Evolutionary conservation across 2,888 invertebrate species (phyloP).

Genomic region (Melanostoma mellinum): DNA sequence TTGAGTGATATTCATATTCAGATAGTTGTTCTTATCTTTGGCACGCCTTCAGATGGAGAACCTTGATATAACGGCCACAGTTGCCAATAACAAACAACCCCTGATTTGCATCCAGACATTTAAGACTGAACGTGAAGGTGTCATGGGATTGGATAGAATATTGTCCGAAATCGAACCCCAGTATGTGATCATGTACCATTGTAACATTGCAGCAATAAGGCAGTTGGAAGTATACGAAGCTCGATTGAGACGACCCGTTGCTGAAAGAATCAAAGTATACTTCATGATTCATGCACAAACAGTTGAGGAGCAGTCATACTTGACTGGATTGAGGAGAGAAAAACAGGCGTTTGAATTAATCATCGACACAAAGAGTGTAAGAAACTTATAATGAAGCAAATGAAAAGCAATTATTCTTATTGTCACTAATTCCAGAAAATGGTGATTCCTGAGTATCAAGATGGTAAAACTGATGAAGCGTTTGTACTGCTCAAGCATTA

Average conservation of each 20-base stretch:
- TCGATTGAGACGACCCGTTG: constrained; percentile 82
- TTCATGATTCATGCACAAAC: constrained; percentile 95
- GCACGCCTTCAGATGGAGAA: constrained; percentile 84
- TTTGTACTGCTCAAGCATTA: constrained; percentile 79
- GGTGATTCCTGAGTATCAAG: constrained; percentile 94
- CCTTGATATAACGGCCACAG: constrained; percentile 86
- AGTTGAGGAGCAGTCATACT: constrained; percentile 97
- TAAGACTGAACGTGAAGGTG: constrained; percentile 87
- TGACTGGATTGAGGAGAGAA: constrained; percentile 94
- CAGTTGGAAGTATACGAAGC: constrained; percentile 94
- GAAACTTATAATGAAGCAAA: constrained; percentile 72
- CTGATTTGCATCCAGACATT: constrained; percentile 90
- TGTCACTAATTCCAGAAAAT: constrained; percentile 85
- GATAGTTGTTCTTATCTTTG: constrained; percentile 1
- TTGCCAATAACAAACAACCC: constrained; percentile 84
- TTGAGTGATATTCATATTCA: not conserved
- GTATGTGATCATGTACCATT: constrained; percentile 94
- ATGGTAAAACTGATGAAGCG: constrained; percentile 89
- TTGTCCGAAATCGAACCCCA: constrained; percentile 88
- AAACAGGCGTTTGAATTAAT: constrained; percentile 96
- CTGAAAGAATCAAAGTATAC: constrained; percentile 88
- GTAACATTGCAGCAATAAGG: constrained; percentile 92
- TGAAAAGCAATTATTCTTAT: constrained; percentile 31
- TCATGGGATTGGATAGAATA: constrained; percentile 88
- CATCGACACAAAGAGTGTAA: constrained; percentile 95